Base-by-base conservation (phyloP, 2,113 vertebrate species). In the Carlito syrichta region DNA sequence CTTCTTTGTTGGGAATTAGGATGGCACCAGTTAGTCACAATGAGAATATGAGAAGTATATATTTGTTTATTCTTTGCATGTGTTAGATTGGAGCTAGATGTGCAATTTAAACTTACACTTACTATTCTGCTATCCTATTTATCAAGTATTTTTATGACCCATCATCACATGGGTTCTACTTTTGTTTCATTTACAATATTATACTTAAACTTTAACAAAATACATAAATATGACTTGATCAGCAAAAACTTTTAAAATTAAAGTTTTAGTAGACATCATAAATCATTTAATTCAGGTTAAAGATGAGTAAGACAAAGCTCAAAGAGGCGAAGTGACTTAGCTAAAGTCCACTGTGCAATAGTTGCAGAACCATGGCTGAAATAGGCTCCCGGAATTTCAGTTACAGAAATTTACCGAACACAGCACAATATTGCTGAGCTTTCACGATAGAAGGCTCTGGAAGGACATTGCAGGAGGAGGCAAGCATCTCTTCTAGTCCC, bases 401-500 rank as follows among this genome's bases (percentile, higher is more conserved):
- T n/a, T 30, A n/a, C 14, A 45, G 22, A 52, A 50, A 22, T 30
- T 68, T 74, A 66, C 22, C 32, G n/a, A 40, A 22, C 8, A 10
- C 0, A 8, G 38, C 5, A 12, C 27, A 10, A 9, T 11, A 38
- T 17, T 50, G 2, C 30, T 25, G 30, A 32, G 10, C 2, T 19
- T 45, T 12, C 35, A 10, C 16, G 38, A 43, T 2, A 4, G 27
- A 52, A n/a, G 14, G 12, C 1, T 6, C 23, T 38, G 60, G 43
- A 25, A 2, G 40, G 32, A 5, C 1, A 7, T 8, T 63, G 11
- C 2, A 22, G 30, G 43, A 81, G 7, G 73, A 25, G 22, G 4
- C 23, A 27, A 5, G 8, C 22, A 86, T 0, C 22, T 40, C 12
- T 50, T 12, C 60, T 43, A 27, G 58, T 50, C 16, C 52, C n/a